These are phyloP conservation scores for Neodon shergylaensis DNA, from an alignment of 2,113 vertebrate species.

Conservation along the genomic window DNA sequence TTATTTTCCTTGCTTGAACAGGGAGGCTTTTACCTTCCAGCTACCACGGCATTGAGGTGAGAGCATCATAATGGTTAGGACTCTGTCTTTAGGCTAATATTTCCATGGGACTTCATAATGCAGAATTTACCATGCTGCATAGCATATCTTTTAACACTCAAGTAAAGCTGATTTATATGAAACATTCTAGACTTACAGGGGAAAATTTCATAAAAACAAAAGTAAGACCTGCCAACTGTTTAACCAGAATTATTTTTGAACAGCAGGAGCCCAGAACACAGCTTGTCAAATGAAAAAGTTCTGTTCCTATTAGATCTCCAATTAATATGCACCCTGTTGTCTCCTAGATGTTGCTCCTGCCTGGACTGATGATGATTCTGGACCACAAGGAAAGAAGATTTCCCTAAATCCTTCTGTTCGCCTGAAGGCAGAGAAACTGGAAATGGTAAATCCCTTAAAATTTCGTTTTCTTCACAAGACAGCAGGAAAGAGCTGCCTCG, in stretches of 20 bases:
- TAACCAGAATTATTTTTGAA: slow-evolving; percentile 76
- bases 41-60: background rate
- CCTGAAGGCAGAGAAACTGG: slow-evolving; percentile 89
- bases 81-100: slow-evolving; percentile 28
- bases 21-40: background rate
- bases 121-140: slow-evolving; percentile 26
- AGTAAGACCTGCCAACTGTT: slow-evolving; percentile 73
- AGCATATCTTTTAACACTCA: background rate
- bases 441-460: slow-evolving; percentile 88
- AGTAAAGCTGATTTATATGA: slow-evolving; percentile 50
- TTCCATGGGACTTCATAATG: slow-evolving; percentile 11
- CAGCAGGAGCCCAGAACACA: slow-evolving; percentile 72
- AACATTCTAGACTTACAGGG: slow-evolving; percentile 60
- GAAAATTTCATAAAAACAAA: slow-evolving; percentile 64
- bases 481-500: slow-evolving; percentile 36
- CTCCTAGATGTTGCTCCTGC: slow-evolving; percentile 79
- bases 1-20: slow-evolving; percentile 33
- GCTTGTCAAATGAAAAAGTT: slow-evolving; percentile 74
- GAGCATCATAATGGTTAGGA: background rate
- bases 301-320: slow-evolving; percentile 69
- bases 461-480: slow-evolving; percentile 58
- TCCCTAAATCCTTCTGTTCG: slow-evolving; percentile 82
- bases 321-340: slow-evolving; percentile 71
- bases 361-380: slow-evolving; percentile 74
- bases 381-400: slow-evolving; percentile 81